Base-by-base conservation (phyloP, 2,888 invertebrate species). In the Balanococcus diminutus region DNA sequence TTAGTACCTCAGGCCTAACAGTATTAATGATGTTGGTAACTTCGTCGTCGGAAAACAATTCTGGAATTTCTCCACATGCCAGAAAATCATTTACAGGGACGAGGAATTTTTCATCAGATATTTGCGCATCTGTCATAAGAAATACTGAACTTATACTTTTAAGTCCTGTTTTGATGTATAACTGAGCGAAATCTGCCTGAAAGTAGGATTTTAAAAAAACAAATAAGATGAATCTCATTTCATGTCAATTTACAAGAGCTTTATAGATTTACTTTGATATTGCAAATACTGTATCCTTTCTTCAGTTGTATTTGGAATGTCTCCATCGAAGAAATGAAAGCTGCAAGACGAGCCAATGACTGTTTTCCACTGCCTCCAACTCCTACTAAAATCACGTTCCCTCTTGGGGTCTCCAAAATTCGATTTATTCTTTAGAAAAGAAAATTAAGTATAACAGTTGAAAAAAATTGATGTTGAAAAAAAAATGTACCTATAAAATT, bases 311-410 rank as follows among this genome's bases (percentile, higher is more conserved):
- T 93, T 91, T 98, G 98, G 90, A 97, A 98, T 0, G 98, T 96
- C 90, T 98, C 98, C 81, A 98, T 92, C 0, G 95, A 93, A 5
- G 97, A 96, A 87, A 98, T 96, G 89, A 95, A 98, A 0, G 97
- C 94, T 0, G 98, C 95, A 22, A 98, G 91, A 85, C 97, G 92
- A 0, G 97, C 95, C 67, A 98, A 91, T 3, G 96, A 96, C 90
- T 98, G 98, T 89, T 98, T 98, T 82, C 98, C 98, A 86, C 96
- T 96, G 42, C 98, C 98, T 61, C 98, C 98, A 0, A 98, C 98
- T 32, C 98, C 98, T 28, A 98, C 95, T 19, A 98, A 91, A 32
- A 98, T 91, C 0, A 97, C 98, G 89, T 98, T 97, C 16, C 98
- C 98, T 88, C 97, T 92, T 0, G 98, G 96, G 0, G 95, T 93